Percentiles rank a stretch among this genome's conserved stretches.
Evolutionary conservation across 2,797 vertebrate species (phyloP).

Genomic region (Molossus molossus): DNA sequence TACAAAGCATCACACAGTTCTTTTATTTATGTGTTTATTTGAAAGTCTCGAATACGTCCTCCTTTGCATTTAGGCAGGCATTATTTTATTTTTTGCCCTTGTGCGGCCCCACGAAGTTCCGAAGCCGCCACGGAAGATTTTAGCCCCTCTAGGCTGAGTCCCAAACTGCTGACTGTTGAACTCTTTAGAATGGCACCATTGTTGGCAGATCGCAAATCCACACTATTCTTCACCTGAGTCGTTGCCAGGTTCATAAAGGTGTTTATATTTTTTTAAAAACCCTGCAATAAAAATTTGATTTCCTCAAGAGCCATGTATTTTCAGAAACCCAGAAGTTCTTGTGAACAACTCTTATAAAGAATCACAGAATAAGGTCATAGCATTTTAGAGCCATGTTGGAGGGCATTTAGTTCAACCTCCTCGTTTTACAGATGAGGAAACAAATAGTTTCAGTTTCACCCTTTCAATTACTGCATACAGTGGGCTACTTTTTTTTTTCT

Average conservation of each 20-base stretch:
- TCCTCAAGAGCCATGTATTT: constrained; percentile 75
- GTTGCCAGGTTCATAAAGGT: constrained; percentile 59
- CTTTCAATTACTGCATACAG: neutral
- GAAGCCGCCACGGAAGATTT: neutral
- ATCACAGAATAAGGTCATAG: neutral
- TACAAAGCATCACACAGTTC: neutral
- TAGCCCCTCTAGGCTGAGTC: neutral
- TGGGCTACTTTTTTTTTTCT: neutral
- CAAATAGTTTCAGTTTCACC: constrained; percentile 40
- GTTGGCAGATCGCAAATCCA: constrained; percentile 22
- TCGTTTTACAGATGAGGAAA: constrained; percentile 70
- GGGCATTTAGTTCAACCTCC: constrained; percentile 19
- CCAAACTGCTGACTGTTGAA: neutral
- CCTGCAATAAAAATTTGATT: constrained; percentile 73
- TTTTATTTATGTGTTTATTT: neutral
- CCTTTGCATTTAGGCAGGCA: neutral
- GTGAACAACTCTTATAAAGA: constrained; percentile 38
- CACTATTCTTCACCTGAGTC: constrained; percentile 13
- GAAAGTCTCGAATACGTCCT: neutral
- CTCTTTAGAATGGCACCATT: neutral
- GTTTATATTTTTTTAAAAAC: constrained; percentile 63
- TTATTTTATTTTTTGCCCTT: constrained; percentile 16
- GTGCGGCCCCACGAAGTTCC: neutral
- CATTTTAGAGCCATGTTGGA: neutral
- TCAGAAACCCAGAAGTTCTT: constrained; percentile 67